Conservation (phyloP, 1,140 invertebrate species). For the Adelges cooleyi region DNA sequence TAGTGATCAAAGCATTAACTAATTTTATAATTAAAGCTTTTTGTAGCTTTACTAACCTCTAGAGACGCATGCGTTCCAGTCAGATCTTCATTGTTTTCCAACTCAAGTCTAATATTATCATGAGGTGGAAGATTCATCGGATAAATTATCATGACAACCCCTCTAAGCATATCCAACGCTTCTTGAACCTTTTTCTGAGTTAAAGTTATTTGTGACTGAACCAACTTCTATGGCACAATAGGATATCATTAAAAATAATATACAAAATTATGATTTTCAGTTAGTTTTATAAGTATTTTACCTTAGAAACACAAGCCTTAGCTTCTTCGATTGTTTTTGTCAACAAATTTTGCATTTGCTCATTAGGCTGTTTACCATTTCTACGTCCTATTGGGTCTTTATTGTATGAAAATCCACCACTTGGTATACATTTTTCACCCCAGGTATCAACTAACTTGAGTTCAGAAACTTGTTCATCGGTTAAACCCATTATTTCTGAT, state of each 20-base stretch:
- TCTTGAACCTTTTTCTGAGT: constrained; percentile 47
- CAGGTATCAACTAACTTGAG: constrained; percentile 75
- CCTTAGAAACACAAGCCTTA: constrained; percentile 72
- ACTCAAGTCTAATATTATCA: constrained; percentile 74
- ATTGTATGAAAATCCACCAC: constrained; percentile 55
- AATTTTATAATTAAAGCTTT: no score
- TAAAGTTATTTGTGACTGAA: constrained; percentile 52
- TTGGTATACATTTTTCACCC: constrained; percentile 71
- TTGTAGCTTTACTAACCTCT: constrained; percentile 41
- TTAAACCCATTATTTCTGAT: constrained; percentile 75
- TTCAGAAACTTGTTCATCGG: constrained; percentile 81
- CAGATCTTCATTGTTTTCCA: constrained; percentile 81
- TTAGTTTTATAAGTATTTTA: constrained; percentile 37
- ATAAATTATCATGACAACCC: constrained; percentile 82
- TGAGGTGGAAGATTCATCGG: constrained; percentile 87
- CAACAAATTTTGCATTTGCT: constrained; percentile 68
- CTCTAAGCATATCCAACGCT: constrained; percentile 67
- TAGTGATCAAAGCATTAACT: no score
- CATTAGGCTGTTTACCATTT: constrained; percentile 72
- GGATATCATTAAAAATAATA: neutral
- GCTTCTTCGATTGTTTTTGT: constrained; percentile 67
- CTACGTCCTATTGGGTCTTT: constrained; percentile 62
- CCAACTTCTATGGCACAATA: constrained; percentile 48
- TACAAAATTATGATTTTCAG: neutral
- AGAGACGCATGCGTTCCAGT: constrained; percentile 65